phyloP scores from a whole-genome alignment of 1,140 invertebrate species.

The Bombus turneri region DNA sequence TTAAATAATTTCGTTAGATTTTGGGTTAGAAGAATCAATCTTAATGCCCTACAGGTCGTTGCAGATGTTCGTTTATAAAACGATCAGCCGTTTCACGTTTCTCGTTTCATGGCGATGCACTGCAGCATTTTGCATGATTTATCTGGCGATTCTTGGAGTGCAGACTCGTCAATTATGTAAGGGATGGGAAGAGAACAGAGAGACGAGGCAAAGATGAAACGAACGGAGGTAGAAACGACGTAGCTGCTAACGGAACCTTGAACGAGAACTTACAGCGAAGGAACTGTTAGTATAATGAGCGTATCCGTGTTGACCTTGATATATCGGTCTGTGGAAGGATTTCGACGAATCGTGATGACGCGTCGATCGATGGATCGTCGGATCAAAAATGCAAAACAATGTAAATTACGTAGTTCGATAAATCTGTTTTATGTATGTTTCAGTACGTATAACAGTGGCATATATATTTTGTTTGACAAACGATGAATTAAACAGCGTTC shows the following conservation, averaged over 20 bases:
- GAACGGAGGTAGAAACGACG: conserved; percentile 37
- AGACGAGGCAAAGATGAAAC: background rate
- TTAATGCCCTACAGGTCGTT: too few relatives aligned
- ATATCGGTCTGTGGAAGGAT: conserved; percentile 31
- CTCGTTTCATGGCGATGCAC: background rate
- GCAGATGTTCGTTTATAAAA: background rate
- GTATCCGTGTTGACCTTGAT: conserved; percentile 25
- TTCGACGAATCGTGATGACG: conserved; percentile 35
- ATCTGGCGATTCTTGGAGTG: conserved; percentile 31
- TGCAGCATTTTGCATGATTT: conserved; percentile 36
- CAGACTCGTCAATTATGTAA: conserved; percentile 37
- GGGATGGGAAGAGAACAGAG: background rate
- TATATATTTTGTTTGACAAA: too few relatives aligned
- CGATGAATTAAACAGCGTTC: too few relatives aligned
- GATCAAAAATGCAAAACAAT: conserved; percentile 37
- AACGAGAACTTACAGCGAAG: conserved; percentile 67
- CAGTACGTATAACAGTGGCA: too few relatives aligned
- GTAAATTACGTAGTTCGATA: conserved; percentile 7
- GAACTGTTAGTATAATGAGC: conserved; percentile 18
- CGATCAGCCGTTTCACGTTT: background rate
- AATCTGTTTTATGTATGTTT: background rate
- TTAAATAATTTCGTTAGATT: too few relatives aligned
- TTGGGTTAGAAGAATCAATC: too few relatives aligned
- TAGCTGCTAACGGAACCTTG: conserved; percentile 58
- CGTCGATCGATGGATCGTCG: background rate